phyloP scores from a whole-genome alignment of 2,113 vertebrate species.

The Cervus canadensis region DNA sequence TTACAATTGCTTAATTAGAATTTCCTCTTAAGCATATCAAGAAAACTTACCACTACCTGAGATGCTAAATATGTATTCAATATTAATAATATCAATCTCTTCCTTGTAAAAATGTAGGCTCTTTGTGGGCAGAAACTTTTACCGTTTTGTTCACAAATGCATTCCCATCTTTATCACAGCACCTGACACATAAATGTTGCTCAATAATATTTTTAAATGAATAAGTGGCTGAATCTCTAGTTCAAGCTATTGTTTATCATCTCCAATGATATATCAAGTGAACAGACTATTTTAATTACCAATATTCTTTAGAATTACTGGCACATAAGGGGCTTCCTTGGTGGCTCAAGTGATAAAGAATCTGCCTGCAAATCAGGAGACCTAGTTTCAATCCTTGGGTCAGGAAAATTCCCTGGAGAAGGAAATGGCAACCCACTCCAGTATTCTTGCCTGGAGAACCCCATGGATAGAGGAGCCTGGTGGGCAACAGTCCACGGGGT shows the following conservation, averaged over 20 bases:
- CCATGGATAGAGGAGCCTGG: background rate
- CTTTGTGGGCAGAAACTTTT: background rate
- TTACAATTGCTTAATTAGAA: slow-evolving; percentile 9
- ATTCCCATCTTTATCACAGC: background rate
- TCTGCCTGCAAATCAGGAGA: background rate
- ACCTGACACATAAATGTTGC: background rate
- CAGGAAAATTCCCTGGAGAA: background rate
- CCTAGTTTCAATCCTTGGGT: background rate
- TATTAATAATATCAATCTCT: background rate
- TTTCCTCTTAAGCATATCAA: background rate
- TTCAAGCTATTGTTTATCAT: background rate
- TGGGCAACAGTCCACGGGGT: background rate
- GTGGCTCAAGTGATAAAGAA: background rate
- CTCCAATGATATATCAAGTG: background rate
- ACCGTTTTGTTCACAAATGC: background rate
- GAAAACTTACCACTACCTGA: background rate
- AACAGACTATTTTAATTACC: background rate
- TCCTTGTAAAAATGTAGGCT: background rate
- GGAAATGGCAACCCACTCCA: background rate
- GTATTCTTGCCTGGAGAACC: background rate
- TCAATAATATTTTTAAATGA: background rate
- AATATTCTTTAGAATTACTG: background rate
- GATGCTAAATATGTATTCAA: background rate
- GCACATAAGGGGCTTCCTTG: background rate
- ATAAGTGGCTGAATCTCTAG: background rate